Conservation (phyloP, 2,113 vertebrate species). For the Syrrhaptes paradoxus region DNA sequence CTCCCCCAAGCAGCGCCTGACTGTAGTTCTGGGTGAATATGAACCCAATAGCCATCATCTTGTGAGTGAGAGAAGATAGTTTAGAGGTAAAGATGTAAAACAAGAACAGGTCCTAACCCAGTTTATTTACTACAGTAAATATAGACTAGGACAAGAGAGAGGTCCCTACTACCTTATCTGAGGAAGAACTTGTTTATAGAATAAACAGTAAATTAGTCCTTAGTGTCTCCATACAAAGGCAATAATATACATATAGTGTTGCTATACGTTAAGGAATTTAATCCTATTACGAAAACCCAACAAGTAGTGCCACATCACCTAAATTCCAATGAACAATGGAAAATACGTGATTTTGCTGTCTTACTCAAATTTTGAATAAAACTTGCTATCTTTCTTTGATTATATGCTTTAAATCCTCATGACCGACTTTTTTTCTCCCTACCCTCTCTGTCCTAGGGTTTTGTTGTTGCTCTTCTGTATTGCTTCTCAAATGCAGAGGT, state of each 20-base stretch:
- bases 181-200: background rate
- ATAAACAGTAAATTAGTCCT: background rate
- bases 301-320: background rate
- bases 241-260: background rate
- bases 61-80: background rate
- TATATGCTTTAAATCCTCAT: background rate
- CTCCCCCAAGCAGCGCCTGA: background rate
- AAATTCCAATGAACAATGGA: background rate
- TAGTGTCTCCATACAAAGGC: background rate
- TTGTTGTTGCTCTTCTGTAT: slow-evolving; percentile 70
- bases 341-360: background rate
- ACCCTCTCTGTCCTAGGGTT: slow-evolving; percentile 41
- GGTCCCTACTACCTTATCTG: background rate
- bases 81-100: background rate
- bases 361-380: background rate
- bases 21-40: background rate
- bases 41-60: background rate
- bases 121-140: background rate
- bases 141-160: background rate
- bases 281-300: background rate
- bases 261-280: background rate
- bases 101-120: background rate
- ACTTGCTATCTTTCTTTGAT: background rate
- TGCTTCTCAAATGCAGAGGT: slow-evolving; percentile 78
- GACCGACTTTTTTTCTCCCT: background rate